A percentile compares a stretch with the other conserved stretches of the same genome.
Evolutionary conservation across 2,888 invertebrate species (phyloP).

Genomic region (Dryadula phaetusa): DNA sequence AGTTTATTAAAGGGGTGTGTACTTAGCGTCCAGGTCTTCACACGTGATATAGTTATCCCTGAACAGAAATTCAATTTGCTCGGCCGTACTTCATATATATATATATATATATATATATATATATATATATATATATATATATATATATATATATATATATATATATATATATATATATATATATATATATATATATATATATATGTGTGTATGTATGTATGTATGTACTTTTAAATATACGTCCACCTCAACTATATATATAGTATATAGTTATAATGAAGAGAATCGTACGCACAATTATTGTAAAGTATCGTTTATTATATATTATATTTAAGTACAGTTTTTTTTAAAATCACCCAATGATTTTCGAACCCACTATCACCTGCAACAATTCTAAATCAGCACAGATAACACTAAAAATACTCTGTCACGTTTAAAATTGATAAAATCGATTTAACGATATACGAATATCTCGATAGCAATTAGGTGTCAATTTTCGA

Average conservation of each 20-base stretch:
- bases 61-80: constrained; percentile 12
- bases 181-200: too few relatives aligned
- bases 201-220: too few relatives aligned
- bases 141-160: too few relatives aligned
- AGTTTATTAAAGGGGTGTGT: constrained; percentile 10
- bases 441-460: not conserved
- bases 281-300: too few relatives aligned
- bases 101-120: not conserved
- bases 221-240: too few relatives aligned
- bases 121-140: too few relatives aligned
- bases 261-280: too few relatives aligned
- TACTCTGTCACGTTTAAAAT: not conserved
- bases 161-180: too few relatives aligned
- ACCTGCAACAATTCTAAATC: not conserved
- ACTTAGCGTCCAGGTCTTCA: not conserved
- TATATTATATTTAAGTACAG: too few relatives aligned
- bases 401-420: not conserved
- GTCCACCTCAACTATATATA: too few relatives aligned
- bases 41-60: constrained; percentile 1
- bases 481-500: constrained; percentile 7
- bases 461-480: not conserved
- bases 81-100: not conserved
- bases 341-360: not conserved
- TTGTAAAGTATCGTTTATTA: too few relatives aligned
- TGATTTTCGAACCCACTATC: not conserved